These are phyloP conservation scores for Byasa hedistus DNA, from an alignment of 2,888 invertebrate species.

Conservation along the genomic window DNA sequence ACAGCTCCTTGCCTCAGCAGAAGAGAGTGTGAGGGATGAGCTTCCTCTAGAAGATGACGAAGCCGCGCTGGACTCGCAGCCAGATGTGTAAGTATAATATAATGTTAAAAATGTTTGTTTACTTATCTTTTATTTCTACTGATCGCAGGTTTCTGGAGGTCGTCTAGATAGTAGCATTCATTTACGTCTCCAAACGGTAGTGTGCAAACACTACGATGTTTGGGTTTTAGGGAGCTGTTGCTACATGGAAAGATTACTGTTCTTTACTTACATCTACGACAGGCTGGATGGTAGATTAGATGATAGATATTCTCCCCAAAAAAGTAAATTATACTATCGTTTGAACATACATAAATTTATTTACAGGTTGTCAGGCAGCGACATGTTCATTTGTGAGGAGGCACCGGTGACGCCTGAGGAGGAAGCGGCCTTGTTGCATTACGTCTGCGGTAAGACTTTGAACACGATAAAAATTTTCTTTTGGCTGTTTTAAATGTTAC, in stretches of 20 bases:
- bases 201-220: too few species aligned
- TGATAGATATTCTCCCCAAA: too few species aligned
- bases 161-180: too few species aligned
- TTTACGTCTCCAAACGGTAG: too few species aligned
- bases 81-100: conserved; percentile 51
- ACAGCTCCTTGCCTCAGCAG: conserved; percentile 67
- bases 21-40: conserved; percentile 57
- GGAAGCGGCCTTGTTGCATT: conserved; percentile 63
- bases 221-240: too few species aligned
- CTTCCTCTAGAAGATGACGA: conserved; percentile 49
- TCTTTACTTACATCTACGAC: too few species aligned
- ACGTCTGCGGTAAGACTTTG: conserved; percentile 55
- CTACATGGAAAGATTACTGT: too few species aligned
- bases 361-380: conserved; percentile 46
- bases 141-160: neutral
- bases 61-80: conserved; percentile 40
- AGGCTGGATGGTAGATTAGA: neutral
- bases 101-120: neutral
- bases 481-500: too few species aligned
- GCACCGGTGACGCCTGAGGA: conserved; percentile 62
- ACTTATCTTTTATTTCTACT: neutral
- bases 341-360: neutral
- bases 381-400: conserved; percentile 52
- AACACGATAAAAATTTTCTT: too few species aligned
- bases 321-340: too few species aligned